phyloP scores from a whole-genome alignment of 2,113 vertebrate species.

The Leptocoma aspasia region DNA sequence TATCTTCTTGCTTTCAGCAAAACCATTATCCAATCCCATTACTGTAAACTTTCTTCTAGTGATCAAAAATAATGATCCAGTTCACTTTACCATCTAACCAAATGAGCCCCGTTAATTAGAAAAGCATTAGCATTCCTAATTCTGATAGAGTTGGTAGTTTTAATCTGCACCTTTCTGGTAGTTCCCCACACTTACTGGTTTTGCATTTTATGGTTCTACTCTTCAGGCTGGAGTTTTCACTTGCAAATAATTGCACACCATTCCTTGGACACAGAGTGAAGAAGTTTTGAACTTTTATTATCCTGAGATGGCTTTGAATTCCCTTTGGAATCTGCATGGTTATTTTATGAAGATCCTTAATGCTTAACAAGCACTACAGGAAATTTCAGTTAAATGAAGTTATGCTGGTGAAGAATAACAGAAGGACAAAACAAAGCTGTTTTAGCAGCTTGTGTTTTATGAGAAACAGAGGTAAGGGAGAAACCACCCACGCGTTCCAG shows the following conservation, averaged over 20 bases:
- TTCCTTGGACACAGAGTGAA: neutral
- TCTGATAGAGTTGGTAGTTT: neutral
- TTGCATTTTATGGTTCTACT: neutral
- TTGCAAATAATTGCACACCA: neutral
- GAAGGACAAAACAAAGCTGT: neutral
- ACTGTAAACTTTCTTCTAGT: neutral
- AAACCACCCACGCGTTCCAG: neutral
- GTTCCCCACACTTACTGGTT: neutral
- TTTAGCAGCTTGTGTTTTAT: conserved; percentile 22
- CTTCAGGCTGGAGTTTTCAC: neutral
- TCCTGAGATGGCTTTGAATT: neutral
- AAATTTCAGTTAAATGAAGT: conserved; percentile 11
- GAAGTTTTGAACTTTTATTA: neutral
- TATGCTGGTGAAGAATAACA: neutral
- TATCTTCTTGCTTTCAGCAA: neutral
- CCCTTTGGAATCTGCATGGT: neutral
- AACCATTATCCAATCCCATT: neutral
- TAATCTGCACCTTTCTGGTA: neutral
- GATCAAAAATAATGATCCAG: neutral
- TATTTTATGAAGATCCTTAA: neutral
- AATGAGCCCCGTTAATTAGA: neutral
- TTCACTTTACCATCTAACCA: neutral
- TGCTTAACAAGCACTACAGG: neutral
- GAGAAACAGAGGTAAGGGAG: conserved; percentile 1
- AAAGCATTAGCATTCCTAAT: neutral